Conservation (phyloP, 1,140 invertebrate genomes). For the Ylistrum balloti region DNA sequence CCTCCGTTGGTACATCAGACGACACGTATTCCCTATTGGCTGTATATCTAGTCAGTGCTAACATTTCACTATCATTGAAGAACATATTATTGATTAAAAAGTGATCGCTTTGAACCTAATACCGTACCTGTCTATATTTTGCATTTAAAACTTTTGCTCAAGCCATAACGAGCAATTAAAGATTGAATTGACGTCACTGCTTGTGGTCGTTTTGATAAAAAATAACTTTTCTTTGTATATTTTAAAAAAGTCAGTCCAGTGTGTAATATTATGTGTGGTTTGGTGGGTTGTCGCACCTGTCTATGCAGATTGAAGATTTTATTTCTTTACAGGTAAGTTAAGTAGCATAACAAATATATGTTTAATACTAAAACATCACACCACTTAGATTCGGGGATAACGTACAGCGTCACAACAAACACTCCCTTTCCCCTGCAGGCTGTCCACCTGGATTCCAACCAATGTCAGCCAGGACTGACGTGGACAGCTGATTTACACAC, state of each 20-base stretch:
- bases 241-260: background rate
- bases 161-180: background rate
- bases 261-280: constrained; percentile 35
- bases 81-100: constrained; percentile 17
- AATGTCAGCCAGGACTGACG: background rate
- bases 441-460: background rate
- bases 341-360: constrained; percentile 10
- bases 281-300: background rate
- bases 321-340: background rate
- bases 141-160: background rate
- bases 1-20: background rate
- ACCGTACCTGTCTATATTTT: background rate
- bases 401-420: background rate
- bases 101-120: background rate
- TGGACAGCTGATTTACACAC: background rate
- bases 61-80: background rate
- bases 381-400: background rate
- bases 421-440: constrained; percentile 15
- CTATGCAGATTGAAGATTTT: background rate
- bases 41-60: background rate
- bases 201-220: constrained; percentile 31
- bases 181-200: background rate
- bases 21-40: background rate
- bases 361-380: background rate
- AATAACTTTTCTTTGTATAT: background rate